Evolutionary conservation across 2,888 invertebrate genomes (phyloP), one percentile per base, ranked within the genome.

Genomic region (Nysson spinosus): DNA sequence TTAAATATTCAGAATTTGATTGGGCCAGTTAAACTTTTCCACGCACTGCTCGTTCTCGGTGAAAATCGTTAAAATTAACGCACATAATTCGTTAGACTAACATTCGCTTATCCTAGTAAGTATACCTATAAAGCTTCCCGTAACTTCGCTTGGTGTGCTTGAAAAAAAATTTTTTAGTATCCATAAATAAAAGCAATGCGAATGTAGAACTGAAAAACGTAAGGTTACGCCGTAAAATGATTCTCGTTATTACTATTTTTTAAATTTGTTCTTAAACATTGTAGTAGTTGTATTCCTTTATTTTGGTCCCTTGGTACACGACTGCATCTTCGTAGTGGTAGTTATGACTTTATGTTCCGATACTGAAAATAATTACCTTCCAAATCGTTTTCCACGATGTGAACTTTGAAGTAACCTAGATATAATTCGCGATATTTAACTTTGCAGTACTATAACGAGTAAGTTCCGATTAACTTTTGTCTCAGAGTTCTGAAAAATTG

Each of bases 81-180:
- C 54, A 69, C 69, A 58, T 58, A 68, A 74, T 74, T 71, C 72
- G 77, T 77, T 76, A 75, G 67, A 56, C 57, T 63, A 78, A 74
- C 55, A 62, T 69, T 75, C 70, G 55, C 54, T 71, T 75, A 69
- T 72, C 68, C 62, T 73, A 66, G 69, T 78, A 73, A 79, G 73
- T 79, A 78, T 72, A 77, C 39, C 62, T 68, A 68, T 73, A 70
- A 68, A 71, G 67, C 56, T 68, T 55, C 46, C 64, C 49, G 65
- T 71, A 71, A 76, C 64, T 73, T 74, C 37, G 57, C 46, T 58
- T 50, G 43, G 34, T 58, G 47, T 55, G 42, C 47, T 64, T 44
- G 34, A 34, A 65, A 58, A 55, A 57, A 66, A 64, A 28, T 56
- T 42, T 32, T 12, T 39, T 54, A 65, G 22, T 52, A 16, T 30